Conservation (phyloP, 2,888 invertebrate species). For the Brachynemurus nebulosus region DNA sequence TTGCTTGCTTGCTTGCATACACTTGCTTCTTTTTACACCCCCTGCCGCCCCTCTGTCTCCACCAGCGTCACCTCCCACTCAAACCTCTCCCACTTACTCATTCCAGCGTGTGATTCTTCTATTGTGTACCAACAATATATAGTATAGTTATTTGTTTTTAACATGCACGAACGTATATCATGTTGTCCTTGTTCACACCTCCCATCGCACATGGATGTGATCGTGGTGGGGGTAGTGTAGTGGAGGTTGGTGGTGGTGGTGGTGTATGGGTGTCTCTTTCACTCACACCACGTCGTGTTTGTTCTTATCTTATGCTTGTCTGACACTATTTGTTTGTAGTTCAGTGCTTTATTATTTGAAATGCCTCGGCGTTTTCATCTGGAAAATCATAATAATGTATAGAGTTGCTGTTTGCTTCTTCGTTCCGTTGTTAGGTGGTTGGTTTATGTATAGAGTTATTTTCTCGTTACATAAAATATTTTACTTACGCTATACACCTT, state of each 20-base stretch:
- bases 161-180: not conserved
- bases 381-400: slow-evolving; percentile 5
- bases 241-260: not conserved
- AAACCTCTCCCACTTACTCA: not conserved
- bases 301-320: slow-evolving; percentile 9
- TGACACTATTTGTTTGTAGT: slow-evolving; percentile 10
- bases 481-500: no score
- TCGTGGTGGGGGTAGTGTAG: not conserved
- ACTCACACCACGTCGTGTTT: not conserved
- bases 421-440: no score
- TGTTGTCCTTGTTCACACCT: not conserved
- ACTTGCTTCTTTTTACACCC: no score
- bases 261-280: no score
- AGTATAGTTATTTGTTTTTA: not conserved
- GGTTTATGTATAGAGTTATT: no score
- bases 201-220: not conserved
- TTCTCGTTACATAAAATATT: no score
- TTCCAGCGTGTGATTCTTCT: not conserved
- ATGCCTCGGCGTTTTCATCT: slow-evolving; percentile 5
- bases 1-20: no score
- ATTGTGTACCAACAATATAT: not conserved
- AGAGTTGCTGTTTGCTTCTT: no score
- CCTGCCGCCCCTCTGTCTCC: not conserved
- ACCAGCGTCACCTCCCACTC: not conserved
- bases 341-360: slow-evolving; percentile 10